These are phyloP conservation scores for Natator depressus DNA, from an alignment of 2,113 vertebrate genomes.

Conservation along the genomic window DNA sequence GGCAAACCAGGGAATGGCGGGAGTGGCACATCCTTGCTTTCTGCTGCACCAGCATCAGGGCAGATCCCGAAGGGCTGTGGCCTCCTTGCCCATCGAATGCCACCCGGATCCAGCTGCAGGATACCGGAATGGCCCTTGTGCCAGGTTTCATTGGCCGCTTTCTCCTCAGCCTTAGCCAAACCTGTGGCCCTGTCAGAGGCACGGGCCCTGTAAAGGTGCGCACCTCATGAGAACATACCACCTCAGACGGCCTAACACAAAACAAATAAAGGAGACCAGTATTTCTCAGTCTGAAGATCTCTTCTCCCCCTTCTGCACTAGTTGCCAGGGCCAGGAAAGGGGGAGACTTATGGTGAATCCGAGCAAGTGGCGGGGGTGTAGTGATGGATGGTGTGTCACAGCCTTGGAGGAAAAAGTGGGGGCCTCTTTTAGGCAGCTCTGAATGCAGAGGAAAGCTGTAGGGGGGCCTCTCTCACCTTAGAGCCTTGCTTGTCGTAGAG, in stretches of 20 bases:
- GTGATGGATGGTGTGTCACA: too few species aligned
- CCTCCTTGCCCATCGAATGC: not conserved
- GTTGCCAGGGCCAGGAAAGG: not conserved
- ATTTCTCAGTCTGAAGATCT: not conserved
- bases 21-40: fast-evolving
- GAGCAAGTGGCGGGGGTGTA: not conserved
- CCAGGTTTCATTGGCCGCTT: not conserved
- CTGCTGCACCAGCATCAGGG: not conserved
- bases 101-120: not conserved
- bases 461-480: too few species aligned
- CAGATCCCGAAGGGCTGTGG: not conserved
- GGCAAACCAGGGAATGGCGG: fast-evolving
- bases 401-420: not conserved
- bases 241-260: not conserved
- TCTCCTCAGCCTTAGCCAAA: not conserved
- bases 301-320: not conserved
- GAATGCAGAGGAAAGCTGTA: not conserved
- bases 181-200: not conserved
- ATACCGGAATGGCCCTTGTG: not conserved
- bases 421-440: not conserved
- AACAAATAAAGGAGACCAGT: not conserved
- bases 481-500: not conserved
- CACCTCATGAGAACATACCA: not conserved
- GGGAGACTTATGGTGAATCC: not conserved
- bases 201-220: not conserved